Conservation (phyloP, 2,888 invertebrate genomes). For the Gnatocerus cornutus region DNA sequence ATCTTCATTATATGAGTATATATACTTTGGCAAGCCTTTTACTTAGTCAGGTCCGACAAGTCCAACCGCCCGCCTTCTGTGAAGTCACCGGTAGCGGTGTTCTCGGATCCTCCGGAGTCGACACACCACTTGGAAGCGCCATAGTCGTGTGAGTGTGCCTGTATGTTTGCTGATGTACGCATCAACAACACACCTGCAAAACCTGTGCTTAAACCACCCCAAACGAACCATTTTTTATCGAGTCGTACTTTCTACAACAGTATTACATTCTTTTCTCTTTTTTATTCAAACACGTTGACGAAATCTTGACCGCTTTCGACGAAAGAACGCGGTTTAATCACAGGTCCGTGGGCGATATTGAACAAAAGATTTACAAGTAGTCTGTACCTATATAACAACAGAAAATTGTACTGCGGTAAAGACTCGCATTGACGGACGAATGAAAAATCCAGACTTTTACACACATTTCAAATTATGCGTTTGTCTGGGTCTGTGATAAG, state of each 20-base stretch:
- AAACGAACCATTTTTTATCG: constrained; percentile 3
- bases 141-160: constrained; percentile 52
- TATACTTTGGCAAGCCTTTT: constrained; percentile 14
- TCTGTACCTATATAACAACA: constrained; percentile 64
- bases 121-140: constrained; percentile 54
- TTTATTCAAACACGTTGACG: constrained; percentile 17
- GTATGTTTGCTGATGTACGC: constrained; percentile 55
- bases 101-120: constrained; percentile 6
- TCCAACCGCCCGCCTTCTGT: constrained; percentile 44
- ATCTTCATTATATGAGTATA: constrained; percentile 7
- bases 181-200: constrained; percentile 49
- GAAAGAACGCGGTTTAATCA: constrained; percentile 39
- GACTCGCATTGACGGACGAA: constrained; percentile 50
- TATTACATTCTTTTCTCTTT: constrained; percentile 34
- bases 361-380: constrained; percentile 54
- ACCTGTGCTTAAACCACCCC: constrained; percentile 56
- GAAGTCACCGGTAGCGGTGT: constrained; percentile 38
- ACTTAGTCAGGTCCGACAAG: constrained; percentile 29
- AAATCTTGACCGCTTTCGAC: constrained; percentile 29
- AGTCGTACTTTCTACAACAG: constrained; percentile 23
- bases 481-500: constrained; percentile 60
- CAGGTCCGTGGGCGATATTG: constrained; percentile 37
- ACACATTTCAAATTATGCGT: constrained; percentile 40
- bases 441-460: constrained; percentile 43
- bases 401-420: constrained; percentile 46